Percentiles rank a stretch among this genome's conserved stretches.
These are phyloP conservation scores for Drosophila bifasciata DNA, from an alignment of 1,140 invertebrate genomes.

Conservation along the genomic window DNA sequence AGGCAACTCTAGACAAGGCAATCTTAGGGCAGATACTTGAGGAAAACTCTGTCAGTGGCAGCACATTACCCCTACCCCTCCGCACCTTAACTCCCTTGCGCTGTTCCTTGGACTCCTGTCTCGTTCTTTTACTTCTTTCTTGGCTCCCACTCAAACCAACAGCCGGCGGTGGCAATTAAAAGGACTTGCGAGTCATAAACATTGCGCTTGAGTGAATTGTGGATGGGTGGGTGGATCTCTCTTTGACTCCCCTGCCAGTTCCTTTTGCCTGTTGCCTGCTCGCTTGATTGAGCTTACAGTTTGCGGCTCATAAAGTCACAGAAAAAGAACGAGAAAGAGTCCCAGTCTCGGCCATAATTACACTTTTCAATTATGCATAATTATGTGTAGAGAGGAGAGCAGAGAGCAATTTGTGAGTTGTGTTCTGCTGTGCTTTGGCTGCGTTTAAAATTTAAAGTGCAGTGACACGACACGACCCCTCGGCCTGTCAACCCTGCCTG, in stretches of 20 bases:
- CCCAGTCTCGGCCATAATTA: conserved; percentile 60
- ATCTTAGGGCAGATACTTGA: too few species aligned
- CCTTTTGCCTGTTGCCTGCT: conserved; percentile 5
- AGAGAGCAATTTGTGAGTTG: conserved; percentile 55
- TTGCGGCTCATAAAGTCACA: conserved; percentile 68
- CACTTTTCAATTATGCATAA: conserved; percentile 81
- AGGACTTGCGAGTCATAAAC: conserved; percentile 63
- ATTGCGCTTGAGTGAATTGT: conserved; percentile 44
- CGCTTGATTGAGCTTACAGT: conserved; percentile 73
- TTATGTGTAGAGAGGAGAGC: conserved; percentile 60
- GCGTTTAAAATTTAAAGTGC: conserved; percentile 74
- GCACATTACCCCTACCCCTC: not conserved
- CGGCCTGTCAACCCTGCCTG: conserved; percentile 8
- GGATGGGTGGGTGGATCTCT: conserved; percentile 3
- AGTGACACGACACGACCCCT: conserved; percentile 37
- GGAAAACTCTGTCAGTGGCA: conserved; percentile 1
- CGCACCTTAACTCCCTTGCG: not conserved
- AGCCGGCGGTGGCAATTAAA: conserved; percentile 64
- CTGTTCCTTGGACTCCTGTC: not conserved
- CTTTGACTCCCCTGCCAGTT: not conserved
- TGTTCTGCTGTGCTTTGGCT: conserved; percentile 15
- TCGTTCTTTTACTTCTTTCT: conserved; percentile 1
- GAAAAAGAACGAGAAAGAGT: not conserved
- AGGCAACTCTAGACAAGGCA: too few species aligned
- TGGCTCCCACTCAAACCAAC: not conserved